Conservation (phyloP, 1,140 invertebrate species). For the Drosophila dunni region DNA sequence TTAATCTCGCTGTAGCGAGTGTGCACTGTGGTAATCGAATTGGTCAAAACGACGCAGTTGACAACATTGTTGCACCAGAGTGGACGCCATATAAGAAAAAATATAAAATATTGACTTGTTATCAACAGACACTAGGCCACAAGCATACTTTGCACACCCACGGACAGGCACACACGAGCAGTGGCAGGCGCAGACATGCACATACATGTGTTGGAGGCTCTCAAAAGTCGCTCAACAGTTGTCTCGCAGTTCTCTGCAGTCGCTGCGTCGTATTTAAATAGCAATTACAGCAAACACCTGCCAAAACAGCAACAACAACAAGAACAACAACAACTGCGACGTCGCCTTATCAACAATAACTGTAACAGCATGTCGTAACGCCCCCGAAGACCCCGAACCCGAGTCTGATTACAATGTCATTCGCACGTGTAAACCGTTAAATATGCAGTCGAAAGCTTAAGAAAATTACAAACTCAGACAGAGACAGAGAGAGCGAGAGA, state of each 20-base stretch:
- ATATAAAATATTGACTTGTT: slow-evolving; percentile 17
- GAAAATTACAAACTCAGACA: too few relatives aligned
- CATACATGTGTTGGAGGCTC: not conserved
- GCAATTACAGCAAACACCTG: slow-evolving; percentile 50
- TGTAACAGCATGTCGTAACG: slow-evolving; percentile 31
- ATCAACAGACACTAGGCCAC: slow-evolving; percentile 28
- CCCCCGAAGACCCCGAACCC: not conserved
- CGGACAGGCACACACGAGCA: not conserved
- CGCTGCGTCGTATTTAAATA: slow-evolving; percentile 46
- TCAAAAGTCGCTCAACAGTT: slow-evolving; percentile 16
- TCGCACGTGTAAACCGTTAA: slow-evolving; percentile 68
- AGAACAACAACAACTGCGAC: slow-evolving; percentile 19
- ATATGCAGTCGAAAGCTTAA: slow-evolving; percentile 43
- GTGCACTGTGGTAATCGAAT: not conserved
- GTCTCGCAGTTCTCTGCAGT: not conserved
- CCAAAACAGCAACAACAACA: slow-evolving; percentile 20
- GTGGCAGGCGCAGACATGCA: slow-evolving; percentile 1
- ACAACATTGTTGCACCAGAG: slow-evolving; percentile 41
- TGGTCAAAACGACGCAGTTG: slow-evolving; percentile 28
- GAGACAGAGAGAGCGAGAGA: not conserved
- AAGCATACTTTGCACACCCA: slow-evolving; percentile 9
- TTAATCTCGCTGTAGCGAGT: not conserved
- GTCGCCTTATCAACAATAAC: slow-evolving; percentile 41
- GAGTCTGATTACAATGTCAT: slow-evolving; percentile 55
- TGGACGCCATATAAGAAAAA: slow-evolving; percentile 16